Evolutionary conservation across 2,888 invertebrate genomes (phyloP), one percentile per base, ranked within the genome.

Genomic region (Cephus pygmeus): DNA sequence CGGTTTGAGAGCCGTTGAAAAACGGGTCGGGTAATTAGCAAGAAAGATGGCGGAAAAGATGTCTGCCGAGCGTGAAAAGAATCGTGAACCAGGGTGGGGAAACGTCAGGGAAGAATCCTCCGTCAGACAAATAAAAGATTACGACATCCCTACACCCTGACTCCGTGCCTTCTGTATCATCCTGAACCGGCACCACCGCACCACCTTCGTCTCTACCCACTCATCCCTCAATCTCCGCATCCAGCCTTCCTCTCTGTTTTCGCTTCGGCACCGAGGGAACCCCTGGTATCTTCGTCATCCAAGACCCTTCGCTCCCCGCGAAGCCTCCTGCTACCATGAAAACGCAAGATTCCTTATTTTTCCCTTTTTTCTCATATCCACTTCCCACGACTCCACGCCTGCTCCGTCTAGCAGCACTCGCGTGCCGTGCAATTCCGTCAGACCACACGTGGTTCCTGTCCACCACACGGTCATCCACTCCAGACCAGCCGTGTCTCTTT

Each of bases 21-120:
- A 86, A 83, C 82, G 83, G 84, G 81, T 84, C 83, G 85, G 85
- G 85, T 88, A 88, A 88, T 88, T 88, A 88, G 87, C 84, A 82
- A 84, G 86, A 83, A 86, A 85, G 85, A 86, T 85, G 85, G 83
- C 81, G 87, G 85, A 83, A 82, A 85, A 85, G 85, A 85, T 83
- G 86, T 83, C 80, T 79, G 81, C 80, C 80, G 81, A 85, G 83
- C 83, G 85, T 84, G 84, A 87, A 87, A 86, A 85, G 83, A 87
- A 88, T 87, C 82, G 82, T 80, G 81, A 79, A 75, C 71, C 69
- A 36, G 34, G 56, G 75, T 69, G 75, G n/a, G 73, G 75, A 76
- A 75, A 73, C 75, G 75, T 78, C 75, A 79, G 80, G 76, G 78
- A 77, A 78, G 81, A 81, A 82, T 84, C 81, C 83, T 81, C 81